Conservation (phyloP, 2,797 vertebrate species). For the Pygocentrus nattereri region DNA sequence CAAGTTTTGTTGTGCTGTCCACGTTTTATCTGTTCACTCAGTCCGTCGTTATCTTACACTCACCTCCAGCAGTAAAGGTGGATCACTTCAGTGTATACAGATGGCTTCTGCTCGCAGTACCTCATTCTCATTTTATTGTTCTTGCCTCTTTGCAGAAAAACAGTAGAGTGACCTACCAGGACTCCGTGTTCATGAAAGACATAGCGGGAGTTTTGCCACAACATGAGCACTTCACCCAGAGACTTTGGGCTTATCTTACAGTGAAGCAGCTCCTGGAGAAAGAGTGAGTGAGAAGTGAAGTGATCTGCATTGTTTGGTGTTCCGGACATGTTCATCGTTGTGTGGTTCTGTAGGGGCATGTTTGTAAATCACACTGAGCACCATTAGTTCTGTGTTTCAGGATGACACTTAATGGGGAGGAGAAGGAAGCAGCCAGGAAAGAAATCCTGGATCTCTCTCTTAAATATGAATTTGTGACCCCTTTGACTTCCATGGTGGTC, state of each 20-base stretch:
- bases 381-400: slow-evolving; percentile 56
- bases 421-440: slow-evolving; percentile 66
- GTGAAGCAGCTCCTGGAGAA: slow-evolving; percentile 80
- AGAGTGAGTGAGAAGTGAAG: slow-evolving; percentile 66
- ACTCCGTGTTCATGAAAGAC: slow-evolving; percentile 1
- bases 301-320: too few relatives aligned
- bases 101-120: too few relatives aligned
- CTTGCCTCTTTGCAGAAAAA: slow-evolving; percentile 60
- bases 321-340: background rate
- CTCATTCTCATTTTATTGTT: too few relatives aligned
- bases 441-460: slow-evolving; percentile 73
- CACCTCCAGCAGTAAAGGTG: too few relatives aligned
- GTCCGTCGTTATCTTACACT: too few relatives aligned
- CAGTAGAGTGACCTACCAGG: slow-evolving; percentile 57
- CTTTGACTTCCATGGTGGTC: slow-evolving; percentile 84
- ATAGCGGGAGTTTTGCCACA: slow-evolving; percentile 24
- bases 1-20: too few relatives aligned
- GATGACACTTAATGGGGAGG: slow-evolving; percentile 64
- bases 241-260: slow-evolving; percentile 82
- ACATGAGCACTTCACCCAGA: slow-evolving; percentile 65
- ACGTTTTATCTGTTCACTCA: too few relatives aligned
- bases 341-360: background rate
- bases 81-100: too few relatives aligned
- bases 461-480: slow-evolving; percentile 81
- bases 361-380: background rate